Conservation (phyloP, 2,797 vertebrate genomes). For the Dallia pectoralis region DNA sequence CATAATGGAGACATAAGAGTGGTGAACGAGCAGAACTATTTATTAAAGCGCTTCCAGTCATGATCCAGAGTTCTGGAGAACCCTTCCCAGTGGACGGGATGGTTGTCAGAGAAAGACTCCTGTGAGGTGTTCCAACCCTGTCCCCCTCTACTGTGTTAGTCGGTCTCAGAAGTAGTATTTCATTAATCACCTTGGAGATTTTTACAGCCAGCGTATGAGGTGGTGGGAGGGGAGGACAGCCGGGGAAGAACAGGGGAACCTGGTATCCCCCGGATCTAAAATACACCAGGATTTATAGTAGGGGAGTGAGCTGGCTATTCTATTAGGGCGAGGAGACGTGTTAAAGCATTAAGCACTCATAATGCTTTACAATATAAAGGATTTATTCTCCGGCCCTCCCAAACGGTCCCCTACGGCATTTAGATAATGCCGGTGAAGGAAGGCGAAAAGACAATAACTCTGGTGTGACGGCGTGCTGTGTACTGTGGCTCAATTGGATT, state of each 20-base stretch:
- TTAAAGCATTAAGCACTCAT: constrained; percentile 72
- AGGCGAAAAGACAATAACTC: constrained; percentile 69
- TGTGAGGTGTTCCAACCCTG: background rate
- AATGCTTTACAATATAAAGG: constrained; percentile 63
- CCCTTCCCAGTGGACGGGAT: background rate
- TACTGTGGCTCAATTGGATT: constrained; percentile 64
- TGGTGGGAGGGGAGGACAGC: too few relatives aligned
- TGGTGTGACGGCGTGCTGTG: constrained; percentile 24
- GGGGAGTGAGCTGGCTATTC: constrained; percentile 55
- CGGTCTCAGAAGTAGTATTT: background rate
- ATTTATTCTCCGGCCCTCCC: constrained; percentile 64
- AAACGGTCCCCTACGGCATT: constrained; percentile 63
- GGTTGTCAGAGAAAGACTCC: background rate
- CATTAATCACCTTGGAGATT: background rate
- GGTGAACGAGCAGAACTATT: background rate
- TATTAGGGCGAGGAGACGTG: constrained; percentile 55
- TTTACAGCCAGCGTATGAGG: background rate
- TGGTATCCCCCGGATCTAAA: constrained; percentile 17
- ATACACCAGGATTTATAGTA: constrained; percentile 49
- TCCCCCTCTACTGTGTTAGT: background rate
- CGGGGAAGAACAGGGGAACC: too few relatives aligned
- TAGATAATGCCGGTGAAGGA: constrained; percentile 59
- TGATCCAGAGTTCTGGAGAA: background rate
- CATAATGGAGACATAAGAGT: background rate
- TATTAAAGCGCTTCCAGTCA: background rate